Base-by-base conservation (phyloP, 2,888 invertebrate genomes). In the Strigamia transsilvanica region DNA sequence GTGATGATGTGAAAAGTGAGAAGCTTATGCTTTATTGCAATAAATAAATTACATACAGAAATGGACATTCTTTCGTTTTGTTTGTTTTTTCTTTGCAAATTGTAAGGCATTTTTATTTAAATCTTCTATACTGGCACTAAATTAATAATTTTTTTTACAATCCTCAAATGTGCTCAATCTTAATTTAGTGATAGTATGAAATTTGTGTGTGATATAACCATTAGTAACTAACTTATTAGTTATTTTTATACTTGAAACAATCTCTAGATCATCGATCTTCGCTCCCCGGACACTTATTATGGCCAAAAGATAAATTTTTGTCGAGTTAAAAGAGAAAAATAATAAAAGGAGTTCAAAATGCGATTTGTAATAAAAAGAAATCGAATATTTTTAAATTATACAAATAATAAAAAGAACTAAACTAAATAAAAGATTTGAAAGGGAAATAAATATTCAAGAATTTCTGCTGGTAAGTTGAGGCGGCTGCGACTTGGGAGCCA, bases 391-490 rank as follows among this genome's bases (percentile, higher is more conserved):
- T n/a, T 77, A 15, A 77, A 23, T 18, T 21, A 38, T n/a, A 23
- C 2, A 41, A 41, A 41, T 27, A 27, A 73, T 27, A 73, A 73
- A 73, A 13, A 27, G 10, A 10, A 18, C 21, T 6, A 32, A 32
- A 10, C 73, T 73, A 73, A 21, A 27, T 32, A 32, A 73, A 32
- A 73, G 32, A 15, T 32, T 73, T 2, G 21, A 21, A 51, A 15
- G 12, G 23, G 21, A 80, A 80, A 21, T 38, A 51, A 51, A n/a
- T 56, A 41, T 46, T 80, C 82, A 82, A 78, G 82, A 82, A 82
- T 83, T 82, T n/a, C 83, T 82, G 18, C 81, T 82, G n/a, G 82
- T 80, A 1, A 83, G 82, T 46, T 82, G 83, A 23, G 83, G 82
- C 23, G 83, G 83, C 38, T 83, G 83, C 42, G 82, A 77, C 27